phyloP scores from a whole-genome alignment of 2,113 vertebrate genomes.

The Aramus guarauna region DNA sequence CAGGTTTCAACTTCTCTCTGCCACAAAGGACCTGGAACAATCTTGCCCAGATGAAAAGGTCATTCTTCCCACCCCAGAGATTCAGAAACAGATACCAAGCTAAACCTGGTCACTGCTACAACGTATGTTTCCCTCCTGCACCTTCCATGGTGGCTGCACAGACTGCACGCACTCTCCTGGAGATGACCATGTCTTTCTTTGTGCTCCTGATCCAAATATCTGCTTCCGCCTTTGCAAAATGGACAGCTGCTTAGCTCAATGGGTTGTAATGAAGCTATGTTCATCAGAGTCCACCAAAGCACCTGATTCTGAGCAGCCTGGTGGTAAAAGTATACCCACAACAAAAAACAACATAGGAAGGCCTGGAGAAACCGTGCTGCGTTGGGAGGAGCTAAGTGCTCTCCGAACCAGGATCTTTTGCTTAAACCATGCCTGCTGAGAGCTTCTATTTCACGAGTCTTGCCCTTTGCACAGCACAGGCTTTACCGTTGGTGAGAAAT shows the following conservation, averaged over 20 bases:
- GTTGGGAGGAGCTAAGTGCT: accelerated
- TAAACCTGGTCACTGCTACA: neutral
- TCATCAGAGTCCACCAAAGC: neutral
- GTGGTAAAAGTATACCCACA: neutral
- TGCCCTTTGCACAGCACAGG: neutral
- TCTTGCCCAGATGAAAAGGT: neutral
- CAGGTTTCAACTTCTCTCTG: neutral
- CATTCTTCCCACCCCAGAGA: neutral
- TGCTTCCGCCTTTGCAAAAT: neutral
- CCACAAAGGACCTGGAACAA: neutral
- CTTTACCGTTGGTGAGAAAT: neutral
- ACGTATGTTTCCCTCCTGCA: neutral
- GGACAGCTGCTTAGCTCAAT: neutral
- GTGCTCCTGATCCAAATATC: neutral
- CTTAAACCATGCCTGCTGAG: neutral
- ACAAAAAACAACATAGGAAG: neutral
- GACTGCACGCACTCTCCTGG: neutral
- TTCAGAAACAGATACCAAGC: neutral
- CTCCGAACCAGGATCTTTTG: neutral
- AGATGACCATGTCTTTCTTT: neutral
- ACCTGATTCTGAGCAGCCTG: neutral
- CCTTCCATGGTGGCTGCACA: neutral
- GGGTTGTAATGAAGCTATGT: neutral
- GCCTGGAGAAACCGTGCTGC: accelerated
- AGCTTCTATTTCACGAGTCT: neutral